A percentile compares a stretch with the other conserved stretches of the same genome.
Evolutionary conservation across 1,140 invertebrate species (phyloP).

Genomic region (Liolophura sinensis): DNA sequence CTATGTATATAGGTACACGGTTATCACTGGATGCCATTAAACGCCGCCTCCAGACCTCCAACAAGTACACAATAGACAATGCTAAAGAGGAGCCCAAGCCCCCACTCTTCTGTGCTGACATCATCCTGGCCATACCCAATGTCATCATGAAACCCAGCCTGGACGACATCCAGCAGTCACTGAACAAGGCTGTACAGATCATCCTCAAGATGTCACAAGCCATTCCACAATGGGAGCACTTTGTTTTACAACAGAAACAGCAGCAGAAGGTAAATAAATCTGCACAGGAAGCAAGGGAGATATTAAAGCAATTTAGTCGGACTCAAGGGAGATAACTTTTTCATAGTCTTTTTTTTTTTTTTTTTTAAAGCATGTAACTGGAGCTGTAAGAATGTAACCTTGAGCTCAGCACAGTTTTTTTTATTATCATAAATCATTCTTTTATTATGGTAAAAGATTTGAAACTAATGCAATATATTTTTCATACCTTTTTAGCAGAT

Average conservation of each 20-base stretch:
- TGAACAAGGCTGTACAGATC: slow-evolving; percentile 67
- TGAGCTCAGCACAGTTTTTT: no score
- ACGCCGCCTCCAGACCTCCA: slow-evolving; percentile 52
- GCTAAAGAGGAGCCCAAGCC: slow-evolving; percentile 43
- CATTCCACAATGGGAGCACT: slow-evolving; percentile 57
- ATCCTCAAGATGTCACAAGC: slow-evolving; percentile 55
- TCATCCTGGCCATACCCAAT: slow-evolving; percentile 83
- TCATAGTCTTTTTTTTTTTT: no score
- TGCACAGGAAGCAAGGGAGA: no score
- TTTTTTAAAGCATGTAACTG: no score
- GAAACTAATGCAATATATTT: no score
- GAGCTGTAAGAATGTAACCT: no score
- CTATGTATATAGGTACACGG: slow-evolving; percentile 41
- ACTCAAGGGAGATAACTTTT: no score
- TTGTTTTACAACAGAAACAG: slow-evolving; percentile 52
- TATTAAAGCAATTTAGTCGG: no score
- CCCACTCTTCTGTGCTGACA: slow-evolving; percentile 62
- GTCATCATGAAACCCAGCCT: slow-evolving; percentile 84
- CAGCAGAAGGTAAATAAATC: slow-evolving; percentile 49
- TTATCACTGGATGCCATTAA: slow-evolving; percentile 57
- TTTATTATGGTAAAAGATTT: no score
- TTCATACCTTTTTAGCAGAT: no score
- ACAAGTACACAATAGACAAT: slow-evolving; percentile 47
- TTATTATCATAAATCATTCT: no score
- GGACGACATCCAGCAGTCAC: slow-evolving; percentile 87